Conservation (phyloP, 2,888 invertebrate species). For the Spisula solida region DNA sequence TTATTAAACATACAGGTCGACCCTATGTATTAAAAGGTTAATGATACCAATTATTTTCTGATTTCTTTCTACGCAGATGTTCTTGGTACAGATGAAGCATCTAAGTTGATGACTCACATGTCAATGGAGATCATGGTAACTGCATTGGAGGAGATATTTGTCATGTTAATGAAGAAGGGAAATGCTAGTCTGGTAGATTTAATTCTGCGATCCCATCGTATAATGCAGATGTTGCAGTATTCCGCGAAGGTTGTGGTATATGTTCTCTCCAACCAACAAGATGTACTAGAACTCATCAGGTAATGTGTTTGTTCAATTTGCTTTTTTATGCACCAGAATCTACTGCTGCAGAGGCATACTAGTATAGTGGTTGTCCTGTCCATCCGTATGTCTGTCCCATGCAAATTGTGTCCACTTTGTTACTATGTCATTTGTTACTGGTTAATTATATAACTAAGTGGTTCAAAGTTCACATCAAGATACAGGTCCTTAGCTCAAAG, state of each 20-base stretch:
- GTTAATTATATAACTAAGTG: no score
- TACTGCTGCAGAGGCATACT: no score
- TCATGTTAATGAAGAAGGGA: slow-evolving; percentile 33
- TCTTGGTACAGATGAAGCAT: neutral
- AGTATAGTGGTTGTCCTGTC: no score
- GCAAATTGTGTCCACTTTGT: no score
- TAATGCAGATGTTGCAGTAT: slow-evolving; percentile 50
- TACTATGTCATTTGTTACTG: no score
- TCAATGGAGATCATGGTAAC: slow-evolving; percentile 56
- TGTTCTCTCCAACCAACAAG: neutral
- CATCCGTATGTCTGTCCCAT: no score
- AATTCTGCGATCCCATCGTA: slow-evolving; percentile 50
- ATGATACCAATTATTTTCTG: no score
- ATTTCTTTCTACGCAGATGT: neutral
- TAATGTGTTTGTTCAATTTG: neutral
- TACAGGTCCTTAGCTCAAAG: no score
- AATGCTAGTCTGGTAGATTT: slow-evolving; percentile 55
- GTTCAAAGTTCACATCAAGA: no score
- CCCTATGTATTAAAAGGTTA: no score
- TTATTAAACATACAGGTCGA: no score
- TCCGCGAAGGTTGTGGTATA: neutral
- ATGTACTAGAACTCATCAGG: neutral
- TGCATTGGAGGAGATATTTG: slow-evolving; percentile 36
- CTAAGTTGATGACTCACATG: slow-evolving; percentile 32
- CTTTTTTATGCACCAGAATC: no score